Evolutionary conservation across 2,797 vertebrate species (phyloP), one percentile per base, ranked within the genome.

Genomic region (Myotis pilosus): DNA sequence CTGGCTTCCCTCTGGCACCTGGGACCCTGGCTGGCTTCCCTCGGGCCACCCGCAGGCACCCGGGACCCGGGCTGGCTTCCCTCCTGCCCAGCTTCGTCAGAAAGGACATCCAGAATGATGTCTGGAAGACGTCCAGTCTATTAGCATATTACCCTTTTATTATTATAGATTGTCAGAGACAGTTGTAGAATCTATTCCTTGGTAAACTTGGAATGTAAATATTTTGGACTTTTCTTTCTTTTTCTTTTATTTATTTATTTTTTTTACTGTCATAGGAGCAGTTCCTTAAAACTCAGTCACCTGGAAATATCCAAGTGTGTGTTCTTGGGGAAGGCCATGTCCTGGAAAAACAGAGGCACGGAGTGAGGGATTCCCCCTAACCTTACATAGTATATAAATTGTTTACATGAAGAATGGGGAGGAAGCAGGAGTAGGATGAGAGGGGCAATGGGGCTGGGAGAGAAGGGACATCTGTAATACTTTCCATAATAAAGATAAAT

Each of bases 101-200:
- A 9, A 44, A 44, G 41, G 41, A 44, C 9, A 2, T 44, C 41
- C 41, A 44, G 41, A 44, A 44, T 44, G 9, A 44, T 44, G 41
- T 44, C 41, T 44, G 41, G 41, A 44, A 44, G 41, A 44, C 6
- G 8, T 44, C 41, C 41, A 44, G 41, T 44, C 41, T 44, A 44
- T 10, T 44, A 44, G 41, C 41, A 44, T 44, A 44, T 44, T 44
- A 44, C 41, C 41, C 9, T 44, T 44, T 44, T 44, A 44, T 44
- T 44, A 44, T 44, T 44, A 44, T 44, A 44, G 41, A 44, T 60
- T 76, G 30, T 83, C 82, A 78, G 30, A 91, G 49, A 44, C 87
- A 84, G 25, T 84, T 87, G 28, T 76, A 80, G 60, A 92, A 89
- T 83, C 30, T 49, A 62, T 62, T 96, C 15, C n/a, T 60, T 83